These are phyloP conservation scores for Procambarus virginalis DNA, from an alignment of 1,140 invertebrate genomes.

Conservation along the genomic window DNA sequence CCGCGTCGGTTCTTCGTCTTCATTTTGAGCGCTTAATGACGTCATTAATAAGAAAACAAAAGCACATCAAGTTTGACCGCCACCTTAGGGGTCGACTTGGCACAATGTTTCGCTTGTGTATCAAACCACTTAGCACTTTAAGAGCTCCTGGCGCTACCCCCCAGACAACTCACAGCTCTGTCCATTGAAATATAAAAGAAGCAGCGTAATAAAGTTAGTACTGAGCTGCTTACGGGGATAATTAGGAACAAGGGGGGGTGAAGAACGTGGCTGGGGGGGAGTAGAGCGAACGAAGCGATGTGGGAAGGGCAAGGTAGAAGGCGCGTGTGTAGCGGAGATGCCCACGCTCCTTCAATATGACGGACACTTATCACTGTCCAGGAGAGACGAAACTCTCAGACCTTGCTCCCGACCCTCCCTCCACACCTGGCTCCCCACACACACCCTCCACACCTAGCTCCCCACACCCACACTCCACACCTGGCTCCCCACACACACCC, in stretches of 20 bases:
- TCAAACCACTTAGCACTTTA: neutral
- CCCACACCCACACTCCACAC: neutral
- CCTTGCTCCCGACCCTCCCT: slow-evolving; percentile 16
- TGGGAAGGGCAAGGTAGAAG: neutral
- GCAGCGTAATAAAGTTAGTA: too few species aligned
- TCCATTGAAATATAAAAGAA: too few species aligned
- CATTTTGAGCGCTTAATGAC: slow-evolving; percentile 69
- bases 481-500: neutral
- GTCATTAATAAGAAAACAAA: slow-evolving; percentile 70
- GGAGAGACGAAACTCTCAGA: slow-evolving; percentile 42
- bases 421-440: slow-evolving; percentile 5
- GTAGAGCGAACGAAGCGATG: slow-evolving; percentile 14
- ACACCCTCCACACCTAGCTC: neutral
- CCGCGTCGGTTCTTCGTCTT: slow-evolving; percentile 63
- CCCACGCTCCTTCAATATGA: slow-evolving; percentile 60
- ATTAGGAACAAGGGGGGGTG: neutral
- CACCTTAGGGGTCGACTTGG: slow-evolving; percentile 39
- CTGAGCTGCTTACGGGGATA: neutral
- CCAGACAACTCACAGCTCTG: too few species aligned
- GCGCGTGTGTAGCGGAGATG: neutral
- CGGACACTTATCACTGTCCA: slow-evolving; percentile 65
- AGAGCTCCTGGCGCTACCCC: too few species aligned
- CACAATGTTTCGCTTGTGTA: slow-evolving; percentile 32
- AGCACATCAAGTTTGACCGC: slow-evolving; percentile 69
- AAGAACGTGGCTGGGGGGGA: neutral